Evolutionary conservation across 1,140 invertebrate species (phyloP), one percentile per base, ranked within the genome.

Genomic region (Acromyrmex charruanus): DNA sequence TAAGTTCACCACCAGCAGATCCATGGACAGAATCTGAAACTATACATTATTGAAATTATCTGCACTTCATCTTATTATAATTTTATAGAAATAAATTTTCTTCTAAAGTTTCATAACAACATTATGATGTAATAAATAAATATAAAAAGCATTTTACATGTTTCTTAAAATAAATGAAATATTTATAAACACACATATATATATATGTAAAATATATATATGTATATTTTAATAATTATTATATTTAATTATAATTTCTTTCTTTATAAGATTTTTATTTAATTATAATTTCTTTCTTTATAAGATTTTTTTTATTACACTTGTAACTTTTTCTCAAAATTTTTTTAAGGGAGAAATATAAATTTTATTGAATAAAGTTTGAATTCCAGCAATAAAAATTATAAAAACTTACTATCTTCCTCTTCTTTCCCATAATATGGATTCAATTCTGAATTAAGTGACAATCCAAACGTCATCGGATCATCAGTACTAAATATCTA

Each of bases 401-500:
- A 55, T 44, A 44, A 39, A 85, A 75, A 85, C 51, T 88, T 87
- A 82, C 90, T 16, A 16, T 95, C 89, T 2, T 93, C 91, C 16
- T 94, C 93, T 66, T 94, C 93, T 66, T 1, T 21, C 5, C 93
- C 93, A 72, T 51, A 65, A 74, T 92, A 88, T 31, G 93, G 93
- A 88, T 95, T 90, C n/a, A 95, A 89, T 58, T 95, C 95, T 61
- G 68, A 10, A 74, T 61, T 84, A 21, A 63, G 87, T 9, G 95
- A 92, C 53, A 95, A 92, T 53, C 92, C 94, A 88, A 93, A 95
- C 21, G 93, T 92, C 93, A 95, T 93, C 77, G 94, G 92, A 21
- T 95, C 94, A 14, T 95, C 94, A 44, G 39, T 44, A 55, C 91
- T 93, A 85, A 95, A 95, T 3, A 44, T 3, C 6, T 95, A 84